Evolutionary conservation across 2,113 vertebrate genomes (phyloP).

Genomic region (Petroica traversi): DNA sequence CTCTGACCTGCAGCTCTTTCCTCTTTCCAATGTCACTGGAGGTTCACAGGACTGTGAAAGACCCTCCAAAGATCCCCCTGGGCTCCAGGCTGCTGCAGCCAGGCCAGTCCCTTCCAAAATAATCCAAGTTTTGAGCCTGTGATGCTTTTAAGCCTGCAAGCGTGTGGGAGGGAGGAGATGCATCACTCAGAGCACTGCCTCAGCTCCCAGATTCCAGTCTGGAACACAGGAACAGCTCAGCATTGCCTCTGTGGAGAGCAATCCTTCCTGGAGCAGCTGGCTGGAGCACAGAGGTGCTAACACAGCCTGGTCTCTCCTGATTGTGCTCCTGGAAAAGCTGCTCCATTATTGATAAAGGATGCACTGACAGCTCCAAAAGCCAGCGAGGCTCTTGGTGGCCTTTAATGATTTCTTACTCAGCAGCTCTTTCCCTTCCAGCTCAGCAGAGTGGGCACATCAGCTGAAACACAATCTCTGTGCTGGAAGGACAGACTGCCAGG

Average conservation of each 20-base stretch:
- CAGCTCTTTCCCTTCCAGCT: constrained; percentile 28
- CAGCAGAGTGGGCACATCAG: constrained; percentile 11
- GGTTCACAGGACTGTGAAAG: neutral
- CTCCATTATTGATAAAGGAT: constrained; percentile 69
- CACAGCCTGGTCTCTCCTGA: constrained; percentile 40
- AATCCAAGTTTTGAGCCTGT: neutral
- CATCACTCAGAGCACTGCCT: neutral
- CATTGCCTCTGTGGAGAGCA: neutral
- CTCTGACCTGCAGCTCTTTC: neutral
- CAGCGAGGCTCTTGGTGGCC: constrained; percentile 12
- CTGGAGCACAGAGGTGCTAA: neutral
- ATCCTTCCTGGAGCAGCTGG: constrained; percentile 42
- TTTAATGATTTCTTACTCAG: constrained; percentile 48
- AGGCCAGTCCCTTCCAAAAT: neutral
- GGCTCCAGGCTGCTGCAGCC: neutral
- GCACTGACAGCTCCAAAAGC: constrained; percentile 51
- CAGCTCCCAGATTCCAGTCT: neutral
- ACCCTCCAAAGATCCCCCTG: neutral
- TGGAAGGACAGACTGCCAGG: neutral
- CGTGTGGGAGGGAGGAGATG: neutral
- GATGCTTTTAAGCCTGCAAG: neutral
- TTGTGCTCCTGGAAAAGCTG: constrained; percentile 75
- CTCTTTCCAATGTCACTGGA: neutral
- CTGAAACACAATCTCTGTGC: neutral
- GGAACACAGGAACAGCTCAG: neutral